phyloP scores from a whole-genome alignment of 2,797 vertebrate genomes.

The Poecile montanus region DNA sequence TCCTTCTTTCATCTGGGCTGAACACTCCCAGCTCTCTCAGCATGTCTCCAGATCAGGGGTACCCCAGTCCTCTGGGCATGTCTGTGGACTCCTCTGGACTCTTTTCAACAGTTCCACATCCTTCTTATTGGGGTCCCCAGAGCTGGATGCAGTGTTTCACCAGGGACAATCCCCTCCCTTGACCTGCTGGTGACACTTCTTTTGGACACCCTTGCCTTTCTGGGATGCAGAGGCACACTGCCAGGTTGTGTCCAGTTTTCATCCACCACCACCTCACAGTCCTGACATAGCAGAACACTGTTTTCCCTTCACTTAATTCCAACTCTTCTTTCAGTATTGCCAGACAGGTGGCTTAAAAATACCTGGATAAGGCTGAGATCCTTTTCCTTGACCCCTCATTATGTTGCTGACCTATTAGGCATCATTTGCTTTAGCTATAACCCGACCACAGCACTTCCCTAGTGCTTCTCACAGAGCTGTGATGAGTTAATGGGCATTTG shows the following conservation, averaged over 20 bases:
- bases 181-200: neutral
- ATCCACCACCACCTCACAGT: neutral
- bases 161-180: neutral
- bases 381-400: neutral
- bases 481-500: neutral
- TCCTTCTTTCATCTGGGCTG: neutral
- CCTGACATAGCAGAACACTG: neutral
- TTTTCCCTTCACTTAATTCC: neutral
- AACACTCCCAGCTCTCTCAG: accelerated
- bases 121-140: neutral
- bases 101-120: neutral
- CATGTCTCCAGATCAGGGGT: neutral
- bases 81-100: neutral
- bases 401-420: neutral
- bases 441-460: neutral
- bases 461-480: accelerated
- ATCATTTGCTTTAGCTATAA: neutral
- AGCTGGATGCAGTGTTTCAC: neutral
- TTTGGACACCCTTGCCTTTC: neutral
- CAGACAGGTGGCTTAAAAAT: neutral
- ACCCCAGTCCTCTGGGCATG: no score
- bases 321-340: neutral
- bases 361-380: neutral
- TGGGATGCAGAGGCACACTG: neutral
- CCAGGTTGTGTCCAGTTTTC: neutral